phyloP scores from a whole-genome alignment of 2,888 invertebrate genomes.

The Drosophila flavopinicola region DNA sequence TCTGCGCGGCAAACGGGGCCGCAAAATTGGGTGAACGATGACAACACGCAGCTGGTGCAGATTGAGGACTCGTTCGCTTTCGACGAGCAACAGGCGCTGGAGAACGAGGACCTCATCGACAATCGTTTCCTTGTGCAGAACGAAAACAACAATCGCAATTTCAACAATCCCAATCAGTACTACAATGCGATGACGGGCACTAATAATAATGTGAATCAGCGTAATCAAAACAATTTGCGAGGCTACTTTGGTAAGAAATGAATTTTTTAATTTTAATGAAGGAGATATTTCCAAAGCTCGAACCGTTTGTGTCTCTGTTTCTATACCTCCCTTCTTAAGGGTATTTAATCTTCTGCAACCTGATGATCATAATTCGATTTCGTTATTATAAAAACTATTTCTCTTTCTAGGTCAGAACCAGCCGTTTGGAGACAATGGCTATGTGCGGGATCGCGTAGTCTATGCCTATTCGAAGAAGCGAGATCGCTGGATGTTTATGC shows the following conservation, averaged over 20 bases:
- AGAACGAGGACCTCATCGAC: slow-evolving; percentile 84
- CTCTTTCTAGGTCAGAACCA: slow-evolving; percentile 65
- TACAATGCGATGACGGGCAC: slow-evolving; percentile 70
- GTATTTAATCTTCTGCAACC: too few species aligned
- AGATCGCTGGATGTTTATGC: slow-evolving; percentile 93
- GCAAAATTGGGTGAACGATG: slow-evolving; percentile 93
- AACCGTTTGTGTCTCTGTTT: too few species aligned
- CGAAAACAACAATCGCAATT: slow-evolving; percentile 66
- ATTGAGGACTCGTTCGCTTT: slow-evolving; percentile 93
- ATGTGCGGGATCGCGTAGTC: slow-evolving; percentile 90
- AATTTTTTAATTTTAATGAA: background rate
- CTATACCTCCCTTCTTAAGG: too few species aligned
- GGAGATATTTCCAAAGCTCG: too few species aligned
- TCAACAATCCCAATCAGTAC: slow-evolving; percentile 73
- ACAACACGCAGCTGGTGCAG: slow-evolving; percentile 91
- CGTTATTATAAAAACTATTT: background rate
- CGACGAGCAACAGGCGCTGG: slow-evolving; percentile 85
- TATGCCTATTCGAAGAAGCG: slow-evolving; percentile 90
- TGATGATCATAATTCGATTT: too few species aligned
- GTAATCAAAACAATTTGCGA: slow-evolving; percentile 76
- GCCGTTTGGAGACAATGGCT: slow-evolving; percentile 74
- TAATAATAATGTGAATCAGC: slow-evolving; percentile 54
- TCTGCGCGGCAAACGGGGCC: slow-evolving; percentile 91
- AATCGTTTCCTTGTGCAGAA: slow-evolving; percentile 82
- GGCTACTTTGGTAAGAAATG: slow-evolving; percentile 72